Evolutionary conservation across 1,140 invertebrate species (phyloP).

Genomic region (Conus ventricosus): DNA sequence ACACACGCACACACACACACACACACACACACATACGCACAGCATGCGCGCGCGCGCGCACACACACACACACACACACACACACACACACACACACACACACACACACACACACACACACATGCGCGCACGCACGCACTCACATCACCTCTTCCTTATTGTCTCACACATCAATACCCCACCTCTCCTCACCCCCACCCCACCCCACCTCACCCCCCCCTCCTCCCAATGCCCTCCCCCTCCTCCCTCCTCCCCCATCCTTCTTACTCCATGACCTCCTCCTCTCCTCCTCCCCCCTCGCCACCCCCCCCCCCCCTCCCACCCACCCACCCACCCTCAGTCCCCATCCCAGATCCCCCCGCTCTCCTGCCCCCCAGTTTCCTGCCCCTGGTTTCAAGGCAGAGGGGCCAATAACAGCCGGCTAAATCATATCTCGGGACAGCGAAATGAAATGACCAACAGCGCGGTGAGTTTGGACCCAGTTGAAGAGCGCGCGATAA

Average conservation of each 20-base stretch:
- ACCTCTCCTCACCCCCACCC: background rate
- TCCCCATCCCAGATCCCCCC: background rate
- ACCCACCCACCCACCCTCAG: too few species aligned
- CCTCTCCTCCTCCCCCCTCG: background rate
- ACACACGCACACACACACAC: background rate
- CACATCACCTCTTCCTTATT: background rate
- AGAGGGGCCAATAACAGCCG: conserved; percentile 37
- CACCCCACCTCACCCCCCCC: background rate
- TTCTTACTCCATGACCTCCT: background rate
- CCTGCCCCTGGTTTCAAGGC: background rate
- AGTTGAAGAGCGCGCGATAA: conserved; percentile 40
- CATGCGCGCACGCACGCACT: background rate
- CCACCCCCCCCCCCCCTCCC: background rate
- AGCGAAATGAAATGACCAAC: conserved; percentile 48
- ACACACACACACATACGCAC: background rate
- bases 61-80: conserved; percentile 5
- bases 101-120: background rate
- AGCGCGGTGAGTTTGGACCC: conserved; percentile 34
- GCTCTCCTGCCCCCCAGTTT: background rate
- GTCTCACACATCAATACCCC: background rate
- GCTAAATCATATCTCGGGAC: conserved; percentile 43
- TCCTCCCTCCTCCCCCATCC: too few species aligned
- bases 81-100: background rate
- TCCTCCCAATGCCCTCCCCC: background rate
- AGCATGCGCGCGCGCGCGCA: background rate